Base-by-base conservation (phyloP, 64 coral and sea anemone species). In the Cladopsammia gracilis region DNA sequence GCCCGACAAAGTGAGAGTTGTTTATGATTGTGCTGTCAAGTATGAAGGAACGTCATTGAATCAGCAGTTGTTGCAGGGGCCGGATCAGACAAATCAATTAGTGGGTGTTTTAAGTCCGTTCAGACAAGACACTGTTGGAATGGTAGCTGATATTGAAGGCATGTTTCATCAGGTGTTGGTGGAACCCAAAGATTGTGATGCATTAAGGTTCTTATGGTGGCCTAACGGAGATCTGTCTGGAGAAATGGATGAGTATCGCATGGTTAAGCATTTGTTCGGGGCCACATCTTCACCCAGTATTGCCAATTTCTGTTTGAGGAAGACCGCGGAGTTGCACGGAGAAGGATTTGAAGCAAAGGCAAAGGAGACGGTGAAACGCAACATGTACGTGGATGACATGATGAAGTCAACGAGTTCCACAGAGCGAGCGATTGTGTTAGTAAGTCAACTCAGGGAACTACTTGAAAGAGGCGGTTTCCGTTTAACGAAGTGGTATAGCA, bases 161-260 rank as follows among this genome's bases (percentile, higher is more conserved):
- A 81, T 81, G 78, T 81, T 81, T 81, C 19, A 81, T 49, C 78
- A 81, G 50, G 45, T 49, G 23, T 13, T 45, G 50, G 78, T 81
- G 14, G 25, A 18, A 12, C 24, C 24, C 1, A 6, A 19, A 13
- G 78, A 81, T 25, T 48, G 34, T 48, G 78, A 81, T 57, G 78
- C 78, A 57, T 19, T 81, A 15, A 81, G 78, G 15, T 81, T 81
- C 24, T 51, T 81, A 14, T 81, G 78, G 78, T 81, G 78, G 78
- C 50, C 78, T 45, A 81, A 81, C 49, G 25, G 26, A 19, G 75
- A 77, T 16, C 25, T 77, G 48, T 77, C 75, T 77, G 18, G 78
- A 48, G 34, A 43, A 26, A 14, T 51, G 42, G 78, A 81, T 3
- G 78, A 81, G 49, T 81, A 81, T 25, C 47, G 50, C 6, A 81